Evolutionary conservation across 2,888 invertebrate species (phyloP), one percentile per base, ranked within the genome.

Genomic region (Boloria selene): DNA sequence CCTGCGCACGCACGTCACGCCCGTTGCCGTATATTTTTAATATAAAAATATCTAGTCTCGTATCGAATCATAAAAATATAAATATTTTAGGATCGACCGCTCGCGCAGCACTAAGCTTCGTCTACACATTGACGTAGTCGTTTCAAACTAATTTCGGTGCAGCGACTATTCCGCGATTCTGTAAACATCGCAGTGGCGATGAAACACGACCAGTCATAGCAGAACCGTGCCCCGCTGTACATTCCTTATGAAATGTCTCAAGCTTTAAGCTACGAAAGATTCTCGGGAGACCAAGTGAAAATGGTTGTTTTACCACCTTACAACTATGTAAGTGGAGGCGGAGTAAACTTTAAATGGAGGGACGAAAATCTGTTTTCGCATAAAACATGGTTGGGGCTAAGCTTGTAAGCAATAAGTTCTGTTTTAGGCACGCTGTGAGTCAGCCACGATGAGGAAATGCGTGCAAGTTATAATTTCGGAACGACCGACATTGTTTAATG

Each of bases 131-230:
- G 91, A 90, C 91, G 90, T 90, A 90, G 88, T 84, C 88, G 86
- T 85, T 89, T 87, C 86, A 76, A 82, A 92, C 91, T 92, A 91
- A 92, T 88, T 90, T 89, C 88, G 89, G 88, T 92, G 90, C 90
- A 90, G 86, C 86, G 83, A 80, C 85, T 88, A 90, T 90, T 90
- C 90, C 91, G 84, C 85, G 87, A 82, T 91, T 90, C 90, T 90
- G 91, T 92, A 91, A 92, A 91, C 91, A 91, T 79, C 83, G 74
- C 82, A 78, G 79, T 78, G 83, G 83, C 74, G 80, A 78, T 79
- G 80, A 84, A 83, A 79, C 75, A 68, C 76, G 81, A 61, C 90
- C 87, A 88, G 73, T 73, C 52, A 75, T 73, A 64, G 63, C 74
- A 81, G 89, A 79, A 58, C 85, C 76, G 61, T 78, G 72, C 71